phyloP scores from a whole-genome alignment of 2,113 vertebrate species.

The Pristiophorus japonicus region DNA sequence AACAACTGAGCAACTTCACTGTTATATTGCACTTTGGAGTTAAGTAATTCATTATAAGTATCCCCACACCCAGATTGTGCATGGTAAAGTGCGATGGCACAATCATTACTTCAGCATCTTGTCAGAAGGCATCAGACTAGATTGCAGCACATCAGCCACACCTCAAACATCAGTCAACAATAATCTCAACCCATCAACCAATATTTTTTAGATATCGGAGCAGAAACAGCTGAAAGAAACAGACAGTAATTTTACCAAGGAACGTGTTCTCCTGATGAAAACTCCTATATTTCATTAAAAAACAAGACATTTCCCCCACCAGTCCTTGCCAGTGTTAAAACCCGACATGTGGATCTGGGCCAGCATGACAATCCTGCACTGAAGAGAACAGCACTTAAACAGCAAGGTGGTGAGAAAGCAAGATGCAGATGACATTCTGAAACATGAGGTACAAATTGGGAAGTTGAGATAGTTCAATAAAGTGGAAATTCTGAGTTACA shows the following conservation, averaged over 20 bases:
- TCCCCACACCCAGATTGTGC: not conserved
- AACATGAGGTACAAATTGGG: not conserved
- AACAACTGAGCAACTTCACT: not conserved
- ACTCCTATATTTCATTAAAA: not conserved
- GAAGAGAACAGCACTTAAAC: not conserved
- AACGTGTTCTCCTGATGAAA: not conserved
- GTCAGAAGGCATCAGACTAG: not conserved
- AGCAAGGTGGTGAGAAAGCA: not conserved
- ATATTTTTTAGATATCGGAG: not conserved
- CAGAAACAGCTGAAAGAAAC: not conserved
- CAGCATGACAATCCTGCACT: not conserved
- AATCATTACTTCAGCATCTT: not conserved
- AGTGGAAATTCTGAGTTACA: constrained; percentile 7
- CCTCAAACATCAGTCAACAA: not conserved
- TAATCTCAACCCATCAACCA: too few relatives aligned
- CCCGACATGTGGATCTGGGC: not conserved
- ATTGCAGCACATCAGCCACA: not conserved
- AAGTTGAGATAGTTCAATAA: constrained; percentile 14
- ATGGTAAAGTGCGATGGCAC: not conserved
- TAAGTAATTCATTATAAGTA: not conserved
- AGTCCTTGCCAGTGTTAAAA: not conserved
- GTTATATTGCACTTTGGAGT: not conserved
- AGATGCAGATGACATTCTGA: not conserved
- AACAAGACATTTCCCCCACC: not conserved
- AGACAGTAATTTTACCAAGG: not conserved